Evolutionary conservation across 2,797 vertebrate species (phyloP).

Genomic region (Cryptoblepharus egeriae): DNA sequence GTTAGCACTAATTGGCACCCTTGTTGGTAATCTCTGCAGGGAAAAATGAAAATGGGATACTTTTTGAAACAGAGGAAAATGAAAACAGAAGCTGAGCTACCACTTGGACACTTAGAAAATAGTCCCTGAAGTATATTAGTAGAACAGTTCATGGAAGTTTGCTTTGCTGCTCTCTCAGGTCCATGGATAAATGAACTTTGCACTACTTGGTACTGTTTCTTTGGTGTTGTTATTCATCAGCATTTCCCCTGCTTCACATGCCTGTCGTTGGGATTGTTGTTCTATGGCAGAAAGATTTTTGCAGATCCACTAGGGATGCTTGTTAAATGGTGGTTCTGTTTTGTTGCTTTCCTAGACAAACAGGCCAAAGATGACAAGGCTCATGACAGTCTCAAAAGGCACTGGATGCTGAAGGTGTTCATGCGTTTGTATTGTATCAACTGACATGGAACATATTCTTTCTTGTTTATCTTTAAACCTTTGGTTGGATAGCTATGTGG

Average conservation of each 20-base stretch:
- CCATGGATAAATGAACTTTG: background rate
- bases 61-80: too few relatives aligned
- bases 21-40: constrained; percentile 6
- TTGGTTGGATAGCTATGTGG: background rate
- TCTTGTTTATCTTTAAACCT: background rate
- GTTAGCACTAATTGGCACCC: background rate
- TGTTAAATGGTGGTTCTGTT: background rate
- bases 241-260: background rate
- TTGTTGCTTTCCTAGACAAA: fast-evolving
- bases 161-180: background rate
- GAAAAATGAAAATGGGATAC: background rate
- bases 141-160: background rate
- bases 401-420: background rate
- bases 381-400: background rate
- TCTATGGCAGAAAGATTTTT: background rate
- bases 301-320: constrained; percentile 4
- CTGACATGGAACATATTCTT: background rate
- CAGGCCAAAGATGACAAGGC: background rate
- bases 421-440: background rate
- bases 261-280: fast-evolving
- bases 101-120: background rate
- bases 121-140: background rate
- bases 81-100: background rate
- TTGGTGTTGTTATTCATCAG: background rate
- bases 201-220: fast-evolving